These are phyloP conservation scores for Leucania comma DNA, from an alignment of 2,888 invertebrate species.

Conservation along the genomic window DNA sequence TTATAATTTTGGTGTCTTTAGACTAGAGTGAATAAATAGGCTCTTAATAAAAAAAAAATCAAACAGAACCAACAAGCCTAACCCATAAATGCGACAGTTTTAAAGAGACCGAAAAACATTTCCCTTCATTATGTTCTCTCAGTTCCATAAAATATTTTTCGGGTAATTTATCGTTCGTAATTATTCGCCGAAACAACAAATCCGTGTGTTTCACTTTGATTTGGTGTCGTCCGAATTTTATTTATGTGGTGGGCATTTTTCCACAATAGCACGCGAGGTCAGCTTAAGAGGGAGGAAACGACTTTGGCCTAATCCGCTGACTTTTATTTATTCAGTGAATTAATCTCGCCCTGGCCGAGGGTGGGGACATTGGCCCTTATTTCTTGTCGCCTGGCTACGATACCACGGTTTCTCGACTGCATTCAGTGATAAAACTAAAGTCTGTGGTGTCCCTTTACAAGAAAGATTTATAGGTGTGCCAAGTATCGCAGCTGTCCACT, in stretches of 20 bases:
- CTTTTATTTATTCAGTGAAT: constrained; percentile 91
- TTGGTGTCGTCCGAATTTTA: constrained; percentile 82
- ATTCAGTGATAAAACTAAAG: constrained; percentile 80
- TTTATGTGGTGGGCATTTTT: constrained; percentile 88
- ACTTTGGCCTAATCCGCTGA: constrained; percentile 90
- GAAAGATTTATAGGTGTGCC: constrained; percentile 76
- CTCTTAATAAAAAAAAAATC: not conserved
- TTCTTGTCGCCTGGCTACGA: constrained; percentile 79
- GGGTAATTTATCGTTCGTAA: constrained; percentile 59
- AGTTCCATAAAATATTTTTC: constrained; percentile 39
- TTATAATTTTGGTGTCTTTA: too few species aligned
- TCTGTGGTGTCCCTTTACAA: constrained; percentile 74
- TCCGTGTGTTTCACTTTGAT: constrained; percentile 82
- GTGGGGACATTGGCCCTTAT: constrained; percentile 84
- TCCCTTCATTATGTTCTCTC: constrained; percentile 22
- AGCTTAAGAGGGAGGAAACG: constrained; percentile 90
- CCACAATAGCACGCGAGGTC: constrained; percentile 90
- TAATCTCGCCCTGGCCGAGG: constrained; percentile 85
- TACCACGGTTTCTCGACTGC: constrained; percentile 82
- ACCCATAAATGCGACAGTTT: constrained; percentile 37
- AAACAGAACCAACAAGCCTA: constrained; percentile 39
- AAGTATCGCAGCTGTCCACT: constrained; percentile 65
- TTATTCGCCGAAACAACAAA: constrained; percentile 69
- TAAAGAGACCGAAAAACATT: constrained; percentile 15
- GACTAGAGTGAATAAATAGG: too few species aligned